phyloP scores from a whole-genome alignment of 2,888 invertebrate genomes.

The Hirtodrosophila alboralis region DNA sequence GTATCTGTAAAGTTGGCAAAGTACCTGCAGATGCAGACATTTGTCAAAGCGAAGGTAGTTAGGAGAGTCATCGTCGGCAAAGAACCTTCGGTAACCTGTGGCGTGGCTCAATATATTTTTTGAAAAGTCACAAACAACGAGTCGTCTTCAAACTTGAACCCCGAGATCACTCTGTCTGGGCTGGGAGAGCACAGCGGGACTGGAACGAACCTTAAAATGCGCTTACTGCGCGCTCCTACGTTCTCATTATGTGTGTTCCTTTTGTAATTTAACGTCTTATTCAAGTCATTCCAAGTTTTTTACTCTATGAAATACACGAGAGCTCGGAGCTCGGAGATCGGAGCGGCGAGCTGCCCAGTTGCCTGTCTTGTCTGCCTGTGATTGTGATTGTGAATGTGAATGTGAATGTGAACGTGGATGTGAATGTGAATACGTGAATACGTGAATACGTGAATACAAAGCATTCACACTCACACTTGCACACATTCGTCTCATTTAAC shows the following conservation, averaged over 20 bases:
- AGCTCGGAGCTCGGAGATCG: slow-evolving; percentile 15
- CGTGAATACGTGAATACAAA: slow-evolving; percentile 35
- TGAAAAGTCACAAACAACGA: slow-evolving; percentile 18
- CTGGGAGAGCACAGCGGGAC: slow-evolving; percentile 38
- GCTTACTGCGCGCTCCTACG: slow-evolving; percentile 34
- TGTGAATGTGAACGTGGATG: too few species aligned
- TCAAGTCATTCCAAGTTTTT: slow-evolving; percentile 63
- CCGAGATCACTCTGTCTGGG: neutral
- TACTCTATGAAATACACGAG: slow-evolving; percentile 35
- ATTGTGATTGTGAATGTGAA: too few species aligned
- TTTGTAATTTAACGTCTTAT: slow-evolving; percentile 77
- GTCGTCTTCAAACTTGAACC: neutral
- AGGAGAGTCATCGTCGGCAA: slow-evolving; percentile 8
- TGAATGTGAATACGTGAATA: slow-evolving; percentile 25
- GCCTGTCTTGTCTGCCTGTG: slow-evolving; percentile 7
- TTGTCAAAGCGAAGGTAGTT: slow-evolving; percentile 40
- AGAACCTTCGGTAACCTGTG: slow-evolving; percentile 31
- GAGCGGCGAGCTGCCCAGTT: slow-evolving; percentile 2
- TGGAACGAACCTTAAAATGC: slow-evolving; percentile 29
- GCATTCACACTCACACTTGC: slow-evolving; percentile 39
- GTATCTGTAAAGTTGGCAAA: slow-evolving; percentile 9
- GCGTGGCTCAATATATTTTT: slow-evolving; percentile 19
- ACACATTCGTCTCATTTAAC: slow-evolving; percentile 63
- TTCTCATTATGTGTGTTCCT: slow-evolving; percentile 59
- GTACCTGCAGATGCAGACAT: slow-evolving; percentile 29